Base-by-base conservation (phyloP, 2,797 vertebrate species). In the Microctenopoma steveboyesi region DNA sequence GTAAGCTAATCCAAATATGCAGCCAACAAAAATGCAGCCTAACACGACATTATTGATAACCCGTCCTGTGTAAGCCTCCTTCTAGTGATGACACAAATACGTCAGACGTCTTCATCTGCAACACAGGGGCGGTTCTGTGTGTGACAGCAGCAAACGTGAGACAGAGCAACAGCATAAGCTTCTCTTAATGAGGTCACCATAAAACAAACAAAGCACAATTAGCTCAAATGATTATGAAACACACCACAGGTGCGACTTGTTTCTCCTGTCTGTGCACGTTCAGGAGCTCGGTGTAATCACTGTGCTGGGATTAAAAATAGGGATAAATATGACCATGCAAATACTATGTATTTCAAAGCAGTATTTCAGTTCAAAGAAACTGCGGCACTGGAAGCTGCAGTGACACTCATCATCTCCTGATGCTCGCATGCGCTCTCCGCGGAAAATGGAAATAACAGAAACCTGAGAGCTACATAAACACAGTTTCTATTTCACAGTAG, bases 91-190 rank as follows among this genome's bases (percentile, higher is more conserved):
- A 54, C 35, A 62, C 27, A 78, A 84, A 57, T 54, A 76, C 78
- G 50, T 10, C n/a, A 47, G 46, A 54, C 56, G 27, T 42, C 58
- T 72, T 83, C 63, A 18, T 64, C 68, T 25, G 27, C 28, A 2
- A 35, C 60, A 91, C 88, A 89, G 89, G 85, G 68, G 37, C 33
- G 2, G 14, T 0, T 27, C 70, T 85, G 74, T 84, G 53, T 15
- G 1, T 0, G 4, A 59, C 22, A 1, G 13, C n/a, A 43, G 72
- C 69, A 62, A 53, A 63, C n/a, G 33, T 0, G 52, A 53, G 16
- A 27, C 30, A 46, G 37, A 47, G 49, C 46, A 60, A 50, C 53
- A 47, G 40, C 43, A 46, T 4, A 15, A 6, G 35, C 48, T 30
- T 40, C 25, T 51, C 30, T 39, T 45, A 2, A 9, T 46, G 6